phyloP scores from a whole-genome alignment of 2,888 invertebrate genomes.

The Byasa hedistus region DNA sequence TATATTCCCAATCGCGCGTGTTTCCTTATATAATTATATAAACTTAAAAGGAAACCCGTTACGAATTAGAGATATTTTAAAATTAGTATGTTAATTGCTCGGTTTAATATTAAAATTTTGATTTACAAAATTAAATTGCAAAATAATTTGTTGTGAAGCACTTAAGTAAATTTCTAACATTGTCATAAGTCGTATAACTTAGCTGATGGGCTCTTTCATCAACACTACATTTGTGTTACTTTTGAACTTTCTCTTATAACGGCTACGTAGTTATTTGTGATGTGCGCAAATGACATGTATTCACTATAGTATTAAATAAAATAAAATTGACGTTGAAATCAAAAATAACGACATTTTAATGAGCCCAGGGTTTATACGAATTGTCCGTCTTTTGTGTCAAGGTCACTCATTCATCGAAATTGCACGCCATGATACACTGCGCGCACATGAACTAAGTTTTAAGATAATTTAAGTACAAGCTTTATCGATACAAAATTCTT shows the following conservation, averaged over 20 bases:
- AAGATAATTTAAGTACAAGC: not conserved
- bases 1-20: too few species aligned
- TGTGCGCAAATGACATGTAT: constrained; percentile 1
- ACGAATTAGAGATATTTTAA: too few species aligned
- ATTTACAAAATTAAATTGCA: not conserved
- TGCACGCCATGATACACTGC: not conserved
- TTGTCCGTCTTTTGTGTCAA: constrained; percentile 16
- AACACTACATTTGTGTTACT: not conserved
- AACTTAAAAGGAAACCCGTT: too few species aligned
- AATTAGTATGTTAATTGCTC: too few species aligned
- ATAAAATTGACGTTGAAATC: constrained; percentile 13
- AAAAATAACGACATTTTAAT: constrained; percentile 21
- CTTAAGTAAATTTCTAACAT: constrained; percentile 3
- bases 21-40: too few species aligned
- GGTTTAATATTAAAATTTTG: not conserved
- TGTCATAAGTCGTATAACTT: constrained; percentile 3
- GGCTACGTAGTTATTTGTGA: not conserved
- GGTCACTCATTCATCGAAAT: constrained; percentile 15
- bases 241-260: constrained; percentile 15
- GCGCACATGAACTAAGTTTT: not conserved
- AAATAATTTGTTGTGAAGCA: not conserved
- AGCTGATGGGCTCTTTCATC: constrained; percentile 10
- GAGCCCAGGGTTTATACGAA: not conserved
- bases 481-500: not conserved
- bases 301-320: constrained; percentile 5